phyloP scores from a whole-genome alignment of 2,888 invertebrate genomes.

The Caprella mutica region DNA sequence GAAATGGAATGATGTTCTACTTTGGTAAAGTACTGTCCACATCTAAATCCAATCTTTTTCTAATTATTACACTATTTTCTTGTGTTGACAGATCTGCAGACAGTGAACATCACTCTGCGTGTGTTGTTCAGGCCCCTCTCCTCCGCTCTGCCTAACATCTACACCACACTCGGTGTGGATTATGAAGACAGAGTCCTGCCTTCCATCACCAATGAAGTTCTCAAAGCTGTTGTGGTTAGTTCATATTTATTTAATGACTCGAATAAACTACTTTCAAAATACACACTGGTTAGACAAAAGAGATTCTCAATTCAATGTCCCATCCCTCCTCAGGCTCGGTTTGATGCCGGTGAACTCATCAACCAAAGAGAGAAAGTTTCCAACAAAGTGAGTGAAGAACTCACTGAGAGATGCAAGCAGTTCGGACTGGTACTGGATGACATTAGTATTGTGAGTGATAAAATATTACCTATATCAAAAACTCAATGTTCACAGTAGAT shows the following conservation, averaged over 20 bases:
- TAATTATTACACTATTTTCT: too few species aligned
- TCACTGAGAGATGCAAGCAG: slow-evolving; percentile 82
- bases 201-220: slow-evolving; percentile 95
- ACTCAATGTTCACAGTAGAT: neutral
- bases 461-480: neutral
- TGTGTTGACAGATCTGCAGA: slow-evolving; percentile 97
- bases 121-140: slow-evolving; percentile 91
- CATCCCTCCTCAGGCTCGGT: slow-evolving; percentile 60
- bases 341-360: slow-evolving; percentile 97
- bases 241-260: neutral
- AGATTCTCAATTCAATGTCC: neutral
- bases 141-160: slow-evolving; percentile 86
- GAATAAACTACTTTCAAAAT: too few species aligned
- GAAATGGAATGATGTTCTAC: too few species aligned
- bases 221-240: slow-evolving; percentile 83
- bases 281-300: neutral
- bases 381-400: slow-evolving; percentile 76
- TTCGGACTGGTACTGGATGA: slow-evolving; percentile 97
- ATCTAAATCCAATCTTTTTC: too few species aligned
- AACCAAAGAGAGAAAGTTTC: slow-evolving; percentile 91
- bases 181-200: slow-evolving; percentile 97
- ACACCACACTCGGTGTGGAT: slow-evolving; percentile 88
- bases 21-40: too few species aligned
- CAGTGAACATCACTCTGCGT: slow-evolving; percentile 96
- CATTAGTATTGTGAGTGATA: slow-evolving; percentile 60